phyloP scores from a whole-genome alignment of 1,140 invertebrate genomes.

The Sitodiplosis mosellana region DNA sequence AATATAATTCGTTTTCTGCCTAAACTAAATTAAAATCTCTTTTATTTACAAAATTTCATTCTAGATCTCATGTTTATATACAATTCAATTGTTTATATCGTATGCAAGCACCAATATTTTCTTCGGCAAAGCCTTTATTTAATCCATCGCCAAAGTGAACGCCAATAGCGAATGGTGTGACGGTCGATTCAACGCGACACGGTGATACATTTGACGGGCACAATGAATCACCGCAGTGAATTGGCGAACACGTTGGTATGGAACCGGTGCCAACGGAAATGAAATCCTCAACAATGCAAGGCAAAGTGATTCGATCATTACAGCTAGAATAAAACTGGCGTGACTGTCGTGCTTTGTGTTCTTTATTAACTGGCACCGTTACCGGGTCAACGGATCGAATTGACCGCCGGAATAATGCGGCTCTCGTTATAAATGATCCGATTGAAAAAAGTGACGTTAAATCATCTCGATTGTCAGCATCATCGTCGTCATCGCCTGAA shows the following conservation, averaged over 20 bases:
- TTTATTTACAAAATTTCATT: too few species aligned
- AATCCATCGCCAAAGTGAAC: slow-evolving; percentile 51
- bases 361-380: neutral
- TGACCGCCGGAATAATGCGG: slow-evolving; percentile 17
- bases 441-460: slow-evolving; percentile 10
- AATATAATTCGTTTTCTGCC: too few species aligned
- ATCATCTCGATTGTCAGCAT: slow-evolving; percentile 10
- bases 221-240: slow-evolving; percentile 53
- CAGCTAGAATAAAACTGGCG: slow-evolving; percentile 32
- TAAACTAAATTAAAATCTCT: too few species aligned
- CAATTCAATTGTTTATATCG: slow-evolving; percentile 52
- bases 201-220: slow-evolving; percentile 34
- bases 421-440: slow-evolving; percentile 5
- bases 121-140: slow-evolving; percentile 45
- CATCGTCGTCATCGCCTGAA: slow-evolving; percentile 17
- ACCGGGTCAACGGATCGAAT: slow-evolving; percentile 7
- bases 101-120: slow-evolving; percentile 61
- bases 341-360: slow-evolving; percentile 3
- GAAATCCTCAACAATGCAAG: slow-evolving; percentile 66
- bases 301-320: slow-evolving; percentile 51
- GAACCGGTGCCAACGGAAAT: slow-evolving; percentile 34
- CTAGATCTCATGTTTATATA: slow-evolving; percentile 7
- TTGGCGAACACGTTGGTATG: slow-evolving; percentile 27
- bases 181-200: slow-evolving; percentile 55
- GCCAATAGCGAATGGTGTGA: slow-evolving; percentile 55